Evolutionary conservation across 2,113 vertebrate species (phyloP).

Genomic region (Xiphorhynchus elegans): DNA sequence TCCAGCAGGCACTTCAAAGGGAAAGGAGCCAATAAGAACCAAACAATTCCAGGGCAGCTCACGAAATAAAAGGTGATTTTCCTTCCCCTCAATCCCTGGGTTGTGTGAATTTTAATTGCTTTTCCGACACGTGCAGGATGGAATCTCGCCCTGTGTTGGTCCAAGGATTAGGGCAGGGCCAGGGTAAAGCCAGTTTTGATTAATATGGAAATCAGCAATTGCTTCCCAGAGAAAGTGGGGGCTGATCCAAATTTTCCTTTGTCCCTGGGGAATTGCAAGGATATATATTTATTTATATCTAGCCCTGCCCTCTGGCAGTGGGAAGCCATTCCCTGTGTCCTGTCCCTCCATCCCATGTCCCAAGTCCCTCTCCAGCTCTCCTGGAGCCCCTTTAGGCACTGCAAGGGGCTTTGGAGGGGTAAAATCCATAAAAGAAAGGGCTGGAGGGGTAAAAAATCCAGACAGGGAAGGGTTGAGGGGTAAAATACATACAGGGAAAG

Average conservation of each 20-base stretch:
- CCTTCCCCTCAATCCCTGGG: not conserved
- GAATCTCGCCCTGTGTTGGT: conserved; percentile 66
- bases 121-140: conserved; percentile 59
- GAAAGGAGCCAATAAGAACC: no score
- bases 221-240: conserved; percentile 46
- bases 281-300: not conserved
- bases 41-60: conserved; percentile 22
- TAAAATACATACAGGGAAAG: not conserved
- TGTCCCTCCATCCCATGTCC: not conserved
- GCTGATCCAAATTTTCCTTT: conserved; percentile 37
- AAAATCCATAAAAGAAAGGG: not conserved
- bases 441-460: not conserved
- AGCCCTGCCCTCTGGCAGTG: no score
- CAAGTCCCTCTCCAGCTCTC: not conserved
- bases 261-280: conserved; percentile 43
- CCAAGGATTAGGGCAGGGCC: conserved; percentile 61
- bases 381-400: not conserved
- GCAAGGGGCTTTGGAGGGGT: not conserved
- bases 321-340: not conserved
- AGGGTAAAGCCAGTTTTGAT: conserved; percentile 73
- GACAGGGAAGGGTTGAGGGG: rapidly evolving
- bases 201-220: conserved; percentile 76
- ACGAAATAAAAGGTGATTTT: not conserved
- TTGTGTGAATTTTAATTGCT: conserved; percentile 66
- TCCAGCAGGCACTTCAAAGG: no score